phyloP scores from a whole-genome alignment of 2,113 vertebrate genomes.

The Narcine bancroftii region DNA sequence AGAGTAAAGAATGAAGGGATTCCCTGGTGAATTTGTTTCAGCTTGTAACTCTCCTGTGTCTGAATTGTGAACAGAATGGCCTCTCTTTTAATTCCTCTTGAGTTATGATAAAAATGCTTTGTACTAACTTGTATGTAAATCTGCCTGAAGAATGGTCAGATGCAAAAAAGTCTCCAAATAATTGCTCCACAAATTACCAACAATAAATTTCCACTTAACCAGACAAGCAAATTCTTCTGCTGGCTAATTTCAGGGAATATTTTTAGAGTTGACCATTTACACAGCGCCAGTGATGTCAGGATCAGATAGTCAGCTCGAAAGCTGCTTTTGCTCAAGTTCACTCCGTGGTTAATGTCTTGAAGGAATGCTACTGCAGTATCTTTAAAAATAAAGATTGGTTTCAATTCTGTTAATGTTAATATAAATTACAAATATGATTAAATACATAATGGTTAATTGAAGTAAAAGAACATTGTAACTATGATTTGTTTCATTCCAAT shows the following conservation, averaged over 20 bases:
- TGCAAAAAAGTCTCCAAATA: slow-evolving; percentile 33
- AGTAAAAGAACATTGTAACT: not conserved
- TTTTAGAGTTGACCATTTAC: slow-evolving; percentile 37
- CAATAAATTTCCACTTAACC: slow-evolving; percentile 37
- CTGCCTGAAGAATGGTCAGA: slow-evolving; percentile 35
- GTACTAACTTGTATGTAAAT: slow-evolving; percentile 32
- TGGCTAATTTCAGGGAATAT: slow-evolving; percentile 37
- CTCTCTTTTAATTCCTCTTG: not conserved
- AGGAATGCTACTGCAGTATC: slow-evolving; percentile 30
- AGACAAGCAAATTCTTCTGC: slow-evolving; percentile 36
- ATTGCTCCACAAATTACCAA: slow-evolving; percentile 38
- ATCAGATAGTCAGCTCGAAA: slow-evolving; percentile 32
- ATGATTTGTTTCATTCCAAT: not conserved
- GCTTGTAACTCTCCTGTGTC: slow-evolving; percentile 3
- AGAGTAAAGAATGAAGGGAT: not conserved
- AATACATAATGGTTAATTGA: not conserved
- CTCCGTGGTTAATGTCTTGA: slow-evolving; percentile 34
- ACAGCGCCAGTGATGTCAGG: slow-evolving; percentile 36
- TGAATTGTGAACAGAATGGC: slow-evolving; percentile 31
- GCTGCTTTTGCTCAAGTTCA: slow-evolving; percentile 36
- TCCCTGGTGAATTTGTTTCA: slow-evolving; percentile 1
- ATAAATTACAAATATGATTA: slow-evolving; percentile 30
- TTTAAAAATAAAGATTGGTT: slow-evolving; percentile 31
- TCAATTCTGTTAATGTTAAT: slow-evolving; percentile 9
- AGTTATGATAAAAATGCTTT: slow-evolving; percentile 20